A percentile compares a stretch with the other conserved stretches of the same genome.
phyloP scores from a whole-genome alignment of 2,113 vertebrate species.

The Odontophorus gujanensis region DNA sequence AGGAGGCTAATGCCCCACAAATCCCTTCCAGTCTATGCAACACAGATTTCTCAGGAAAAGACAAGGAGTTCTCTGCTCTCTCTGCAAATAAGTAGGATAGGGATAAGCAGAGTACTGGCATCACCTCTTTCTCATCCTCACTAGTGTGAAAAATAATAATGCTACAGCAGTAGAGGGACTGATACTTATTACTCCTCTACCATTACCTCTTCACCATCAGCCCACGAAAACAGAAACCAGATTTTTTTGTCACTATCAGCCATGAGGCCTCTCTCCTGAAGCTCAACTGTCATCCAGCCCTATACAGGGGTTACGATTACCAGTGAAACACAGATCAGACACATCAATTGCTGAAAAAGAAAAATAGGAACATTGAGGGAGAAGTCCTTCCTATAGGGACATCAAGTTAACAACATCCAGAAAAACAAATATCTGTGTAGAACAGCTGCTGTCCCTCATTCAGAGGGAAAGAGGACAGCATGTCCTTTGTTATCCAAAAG shows the following conservation, averaged over 20 bases:
- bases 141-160: neutral
- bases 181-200: neutral
- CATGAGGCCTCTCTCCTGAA: neutral
- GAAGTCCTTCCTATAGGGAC: conserved; percentile 11
- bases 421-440: conserved; percentile 43
- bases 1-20: neutral
- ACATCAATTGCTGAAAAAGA: conserved; percentile 27
- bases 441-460: conserved; percentile 50
- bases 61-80: neutral
- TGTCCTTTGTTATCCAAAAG: conserved; percentile 36
- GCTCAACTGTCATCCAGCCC: neutral
- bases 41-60: neutral
- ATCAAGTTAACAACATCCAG: neutral
- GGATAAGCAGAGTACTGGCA: neutral
- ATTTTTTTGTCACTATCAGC: neutral
- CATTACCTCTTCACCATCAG: neutral
- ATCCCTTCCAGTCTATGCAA: neutral
- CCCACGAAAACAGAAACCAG: conserved; percentile 5
- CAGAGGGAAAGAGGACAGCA: conserved; percentile 16
- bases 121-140: neutral
- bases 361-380: neutral
- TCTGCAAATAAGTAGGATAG: fast-evolving
- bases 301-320: neutral
- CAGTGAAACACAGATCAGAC: neutral
- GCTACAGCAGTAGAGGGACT: neutral